Base-by-base conservation (phyloP, 2,797 vertebrate species). In the Notoglanidium macrostoma region DNA sequence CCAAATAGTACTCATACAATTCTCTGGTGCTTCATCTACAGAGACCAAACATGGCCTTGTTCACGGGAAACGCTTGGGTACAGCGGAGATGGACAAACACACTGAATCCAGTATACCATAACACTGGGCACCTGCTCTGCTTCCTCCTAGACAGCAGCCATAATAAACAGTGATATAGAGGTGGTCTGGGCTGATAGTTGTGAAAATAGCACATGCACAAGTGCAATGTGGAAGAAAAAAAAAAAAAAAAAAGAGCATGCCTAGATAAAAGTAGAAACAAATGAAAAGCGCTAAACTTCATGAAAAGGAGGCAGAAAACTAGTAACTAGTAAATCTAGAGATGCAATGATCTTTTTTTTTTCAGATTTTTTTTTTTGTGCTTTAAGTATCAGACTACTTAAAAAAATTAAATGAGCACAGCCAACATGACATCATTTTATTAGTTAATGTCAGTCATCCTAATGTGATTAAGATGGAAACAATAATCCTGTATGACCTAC, bases 41-140 rank as follows among this genome's bases (percentile, higher is more conserved):
- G 32, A 87, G 29, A 83, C 57, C 26, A 79, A 79, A 78, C 49
- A 84, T 79, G 65, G 67, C 49, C 32, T 68, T 70, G 65, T 35
- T 70, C 19, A 23, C 7, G 21, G 59, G 63, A 70, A 83, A 35
- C 5, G 0, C 7, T 35, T 29, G 46, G 29, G 65, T 35, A 55
- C 17, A 68, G 29, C 11, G 9, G 29, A 55, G 19, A 26, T 15
- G 49, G 12, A 15, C 46, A 51, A 35, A 83, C 46, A 0, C 6
- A 6, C 29, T 4, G 81, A 68, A 81, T 81, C 23, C 7, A 29
- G 1, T 46, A 0, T 10, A 23, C 40, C 40, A 63, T 49, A 49
- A 51, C 65, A 55, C 0, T 12, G n/a, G 17, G 46, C 44, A 54
- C 19, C 49, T 9, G 11, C n/a, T 23, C 63, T 35, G 7, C 29